These are phyloP conservation scores for Congeria kusceri DNA, from an alignment of 2,888 invertebrate species.

Conservation along the genomic window DNA sequence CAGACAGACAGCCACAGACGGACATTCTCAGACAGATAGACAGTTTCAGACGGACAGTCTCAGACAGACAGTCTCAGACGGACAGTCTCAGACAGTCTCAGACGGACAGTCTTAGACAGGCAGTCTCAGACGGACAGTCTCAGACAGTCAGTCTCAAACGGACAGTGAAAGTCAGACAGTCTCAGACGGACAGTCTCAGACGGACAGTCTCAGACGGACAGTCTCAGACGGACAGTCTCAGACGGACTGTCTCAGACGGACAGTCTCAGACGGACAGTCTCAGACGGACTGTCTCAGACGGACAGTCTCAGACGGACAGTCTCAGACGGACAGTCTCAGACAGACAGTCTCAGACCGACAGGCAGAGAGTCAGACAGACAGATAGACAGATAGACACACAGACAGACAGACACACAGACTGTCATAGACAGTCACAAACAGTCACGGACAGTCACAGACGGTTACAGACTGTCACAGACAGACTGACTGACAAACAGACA, in stretches of 20 bases:
- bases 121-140: too few relatives aligned
- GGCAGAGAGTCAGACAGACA: too few relatives aligned
- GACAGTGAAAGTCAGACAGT: background rate
- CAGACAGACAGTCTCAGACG: background rate
- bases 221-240: background rate
- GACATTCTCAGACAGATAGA: too few relatives aligned
- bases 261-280: background rate
- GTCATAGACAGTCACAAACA: too few relatives aligned
- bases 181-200: background rate
- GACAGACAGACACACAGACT: too few relatives aligned
- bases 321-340: background rate
- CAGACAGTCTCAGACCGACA: too few relatives aligned
- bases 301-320: background rate
- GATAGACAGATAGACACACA: too few relatives aligned
- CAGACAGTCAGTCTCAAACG: too few relatives aligned
- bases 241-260: background rate
- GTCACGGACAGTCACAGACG: too few relatives aligned
- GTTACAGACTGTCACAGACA: too few relatives aligned
- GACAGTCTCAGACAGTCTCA: background rate
- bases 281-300: background rate
- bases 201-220: background rate
- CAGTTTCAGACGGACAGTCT: too few relatives aligned
- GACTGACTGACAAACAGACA: too few relatives aligned
- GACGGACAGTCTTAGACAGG: background rate
- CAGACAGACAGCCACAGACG: background rate